Base-by-base conservation (phyloP, 2,888 invertebrate species). In the Marronus borbonicus region DNA sequence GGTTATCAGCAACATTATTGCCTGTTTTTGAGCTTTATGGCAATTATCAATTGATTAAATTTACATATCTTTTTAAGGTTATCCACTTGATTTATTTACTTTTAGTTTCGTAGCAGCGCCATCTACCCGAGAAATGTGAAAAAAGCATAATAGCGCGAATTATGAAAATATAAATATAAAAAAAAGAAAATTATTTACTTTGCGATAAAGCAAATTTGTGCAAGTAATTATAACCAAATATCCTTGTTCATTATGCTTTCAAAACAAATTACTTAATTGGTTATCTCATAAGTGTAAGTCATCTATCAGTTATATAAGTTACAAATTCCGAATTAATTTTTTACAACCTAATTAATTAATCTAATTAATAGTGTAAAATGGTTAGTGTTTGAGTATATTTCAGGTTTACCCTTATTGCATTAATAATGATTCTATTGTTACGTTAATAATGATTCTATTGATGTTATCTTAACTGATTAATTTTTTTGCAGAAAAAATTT, bases 401-500 rank as follows among this genome's bases (percentile, higher is more conserved):
- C 31, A 36, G 31, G 31, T 36, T 36, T 5, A 36, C 31, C 31
- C 5, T 36, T 36, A 14, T 0, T 65, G 12, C 10, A 31, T 24
- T 60, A 14, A 50, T 50, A n/a, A 8, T 77, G 17, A 17, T 17
- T 17, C 17, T 17, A 17, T 17, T 17, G 17, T 17, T 17, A 17
- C 0, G 17, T 17, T 17, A 14, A 28, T 14, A 20, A 60, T 72
- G 55, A 50, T 74, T 55, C 24, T 14, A 52, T 20, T 60, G 1
- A 0, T 1, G 28, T 39, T 65, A 36, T 70, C 31, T 66, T 79
- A 78, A 24, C 24, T 24, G 24, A 24, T 24, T 39, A 55, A 66
- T 86, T 83, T 77, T 12, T 44, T 44, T 55, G 17, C 83, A 91
- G 91, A 90, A 89, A 70, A 85, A 85, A 2, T 91, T 92, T 84